Base-by-base conservation (phyloP, 2,888 invertebrate species). In the Plebejus anna region DNA sequence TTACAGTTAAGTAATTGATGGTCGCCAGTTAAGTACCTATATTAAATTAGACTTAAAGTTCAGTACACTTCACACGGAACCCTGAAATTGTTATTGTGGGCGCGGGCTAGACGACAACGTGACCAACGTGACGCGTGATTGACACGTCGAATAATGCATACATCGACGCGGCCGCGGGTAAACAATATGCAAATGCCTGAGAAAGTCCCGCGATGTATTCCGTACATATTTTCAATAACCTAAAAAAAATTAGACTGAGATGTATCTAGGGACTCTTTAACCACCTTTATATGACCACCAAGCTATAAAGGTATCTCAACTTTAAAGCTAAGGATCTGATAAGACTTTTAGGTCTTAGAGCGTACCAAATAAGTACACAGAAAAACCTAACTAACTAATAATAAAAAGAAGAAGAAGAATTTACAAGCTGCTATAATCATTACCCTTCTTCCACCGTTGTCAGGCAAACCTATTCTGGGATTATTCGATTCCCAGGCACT, bases 51-150 rank as follows among this genome's bases (percentile, higher is more conserved):
- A 42, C 42, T 42, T 42, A 61, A 11, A 28, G 61, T 32, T 66
- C 61, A 66, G 11, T 13, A 66, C 3, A 28, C 28, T 28, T 4
- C 66, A 16, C 13, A 36, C 32, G 66, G 66, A 66, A 36, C 66
- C 32, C 66, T 72, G 72, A 5, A 47, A 47, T 47, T 47, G 72
- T 72, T 72, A 47, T 72, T 72, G 72, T 47, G 47, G 47, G 42
- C 3, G 72, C 47, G 47, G 47, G 47, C 42, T 47, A 22, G 72
- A 47, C 47, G n/a, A 4, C 72, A 72, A 72, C 72, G 72, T 72
- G 72, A 72, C 80, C 80, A 82, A 84, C 84, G 87, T 84, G 84
- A 83, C 83, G 83, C 83, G 82, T 86, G 88, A 88, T 88, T 86
- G 88, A 88, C 87, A 86, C 83, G 81, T 81, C 85, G 83, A 85